A percentile compares a stretch with the other conserved stretches of the same genome.
These are phyloP conservation scores for Mythimna vitellina DNA, from an alignment of 2,888 invertebrate genomes.

Conservation along the genomic window DNA sequence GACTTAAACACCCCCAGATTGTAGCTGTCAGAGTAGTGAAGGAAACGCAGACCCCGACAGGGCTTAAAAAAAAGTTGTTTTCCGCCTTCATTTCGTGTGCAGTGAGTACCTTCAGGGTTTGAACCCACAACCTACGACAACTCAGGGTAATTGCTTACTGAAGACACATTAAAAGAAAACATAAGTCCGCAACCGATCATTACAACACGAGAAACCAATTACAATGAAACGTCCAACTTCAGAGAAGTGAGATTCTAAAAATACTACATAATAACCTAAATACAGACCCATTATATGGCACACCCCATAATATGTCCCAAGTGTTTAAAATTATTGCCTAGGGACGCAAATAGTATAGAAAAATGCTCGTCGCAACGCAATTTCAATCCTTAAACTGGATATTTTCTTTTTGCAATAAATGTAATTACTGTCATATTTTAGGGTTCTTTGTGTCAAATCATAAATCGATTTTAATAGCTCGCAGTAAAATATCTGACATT, in stretches of 20 bases:
- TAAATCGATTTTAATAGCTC: constrained; percentile 12
- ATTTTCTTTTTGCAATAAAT: constrained; percentile 60
- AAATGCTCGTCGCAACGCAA: constrained; percentile 47
- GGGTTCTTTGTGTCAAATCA: constrained; percentile 44
- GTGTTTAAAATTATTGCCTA: constrained; percentile 70
- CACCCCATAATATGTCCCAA: constrained; percentile 55
- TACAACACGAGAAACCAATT: constrained; percentile 29
- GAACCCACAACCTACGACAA: no score
- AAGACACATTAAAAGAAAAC: constrained; percentile 3
- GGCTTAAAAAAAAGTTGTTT: neutral
- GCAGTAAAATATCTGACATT: constrained; percentile 22
- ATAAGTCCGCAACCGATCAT: constrained; percentile 23
- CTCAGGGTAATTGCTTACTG: neutral
- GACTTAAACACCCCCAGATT: no score
- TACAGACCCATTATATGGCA: constrained; percentile 38
- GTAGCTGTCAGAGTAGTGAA: no score
- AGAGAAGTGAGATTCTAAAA: constrained; percentile 55
- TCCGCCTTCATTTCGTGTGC: neutral
- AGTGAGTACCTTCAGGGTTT: neutral
- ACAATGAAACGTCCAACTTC: constrained; percentile 25
- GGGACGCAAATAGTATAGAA: constrained; percentile 66
- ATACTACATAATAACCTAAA: constrained; percentile 62
- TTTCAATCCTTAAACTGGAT: constrained; percentile 53
- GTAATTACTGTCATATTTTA: constrained; percentile 61
- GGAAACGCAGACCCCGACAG: no score